A percentile compares a stretch with the other conserved stretches of the same genome.
Conservation (phyloP, 1,140 invertebrate species). For the Mamestra configurata region DNA sequence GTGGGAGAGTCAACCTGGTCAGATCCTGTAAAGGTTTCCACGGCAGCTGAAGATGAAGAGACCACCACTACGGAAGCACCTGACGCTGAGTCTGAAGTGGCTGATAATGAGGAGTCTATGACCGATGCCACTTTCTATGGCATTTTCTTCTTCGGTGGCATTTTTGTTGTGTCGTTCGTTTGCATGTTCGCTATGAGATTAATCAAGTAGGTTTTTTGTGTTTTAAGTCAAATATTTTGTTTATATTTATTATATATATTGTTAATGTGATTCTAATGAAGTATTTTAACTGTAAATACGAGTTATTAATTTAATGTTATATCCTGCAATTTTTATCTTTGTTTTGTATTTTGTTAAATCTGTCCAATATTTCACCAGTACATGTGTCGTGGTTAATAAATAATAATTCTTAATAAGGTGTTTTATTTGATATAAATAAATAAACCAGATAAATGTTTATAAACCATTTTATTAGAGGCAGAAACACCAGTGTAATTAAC, state of each 20-base stretch:
- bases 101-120: constrained; percentile 42
- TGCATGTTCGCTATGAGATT: constrained; percentile 74
- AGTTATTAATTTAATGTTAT: neutral
- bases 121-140: constrained; percentile 70
- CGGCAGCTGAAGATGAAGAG: constrained; percentile 55
- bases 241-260: neutral
- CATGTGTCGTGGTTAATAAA: neutral
- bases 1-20: constrained; percentile 71
- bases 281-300: neutral
- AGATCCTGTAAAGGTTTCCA: constrained; percentile 46
- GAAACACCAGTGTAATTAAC: constrained; percentile 72
- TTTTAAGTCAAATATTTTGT: neutral
- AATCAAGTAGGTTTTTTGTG: constrained; percentile 53
- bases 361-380: neutral
- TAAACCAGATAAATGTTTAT: constrained; percentile 58
- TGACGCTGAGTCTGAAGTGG: constrained; percentile 48
- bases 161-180: constrained; percentile 66
- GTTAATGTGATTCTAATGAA: neutral
- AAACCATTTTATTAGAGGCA: constrained; percentile 80
- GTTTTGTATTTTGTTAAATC: neutral
- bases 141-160: constrained; percentile 72
- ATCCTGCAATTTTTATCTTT: neutral
- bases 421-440: neutral
- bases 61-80: constrained; percentile 44
- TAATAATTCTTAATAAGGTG: neutral